These are phyloP conservation scores for Petaurus breviceps DNA, from an alignment of 2,113 vertebrate species.

Conservation along the genomic window DNA sequence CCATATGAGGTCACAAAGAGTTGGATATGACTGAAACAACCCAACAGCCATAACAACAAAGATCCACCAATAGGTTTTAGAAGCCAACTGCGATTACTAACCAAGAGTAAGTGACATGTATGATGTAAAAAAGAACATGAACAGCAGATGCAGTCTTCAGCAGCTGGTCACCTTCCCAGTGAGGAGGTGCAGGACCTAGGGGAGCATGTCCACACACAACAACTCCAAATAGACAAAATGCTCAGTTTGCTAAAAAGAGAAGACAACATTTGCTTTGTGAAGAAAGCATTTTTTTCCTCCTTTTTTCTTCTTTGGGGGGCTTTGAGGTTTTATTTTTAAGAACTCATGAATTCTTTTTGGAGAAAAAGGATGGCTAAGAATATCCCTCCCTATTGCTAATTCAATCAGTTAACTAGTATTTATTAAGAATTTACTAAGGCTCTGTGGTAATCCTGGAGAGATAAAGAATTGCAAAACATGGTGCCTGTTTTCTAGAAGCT, in stretches of 20 bases:
- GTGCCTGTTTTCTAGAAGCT: no score
- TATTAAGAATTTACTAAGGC: neutral
- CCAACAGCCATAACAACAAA: neutral
- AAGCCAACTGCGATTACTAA: neutral
- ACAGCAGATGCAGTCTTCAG: neutral
- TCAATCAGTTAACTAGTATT: neutral
- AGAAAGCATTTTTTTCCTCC: neutral
- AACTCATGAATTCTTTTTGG: neutral
- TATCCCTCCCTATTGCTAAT: neutral
- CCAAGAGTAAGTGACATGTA: neutral
- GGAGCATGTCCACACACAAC: neutral
- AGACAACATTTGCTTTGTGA: neutral
- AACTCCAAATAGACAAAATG: neutral
- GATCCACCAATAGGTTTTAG: neutral
- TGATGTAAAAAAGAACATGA: neutral
- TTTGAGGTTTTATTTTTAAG: neutral
- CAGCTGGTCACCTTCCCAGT: neutral
- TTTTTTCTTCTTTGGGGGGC: neutral
- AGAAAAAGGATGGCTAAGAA: neutral
- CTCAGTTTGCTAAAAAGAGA: neutral
- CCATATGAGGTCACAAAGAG: neutral
- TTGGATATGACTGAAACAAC: neutral
- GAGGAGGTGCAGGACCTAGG: neutral
- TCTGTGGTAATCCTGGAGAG: neutral
- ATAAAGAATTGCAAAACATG: neutral